phyloP scores from a whole-genome alignment of 1,140 invertebrate genomes.

The Cydia amplana region DNA sequence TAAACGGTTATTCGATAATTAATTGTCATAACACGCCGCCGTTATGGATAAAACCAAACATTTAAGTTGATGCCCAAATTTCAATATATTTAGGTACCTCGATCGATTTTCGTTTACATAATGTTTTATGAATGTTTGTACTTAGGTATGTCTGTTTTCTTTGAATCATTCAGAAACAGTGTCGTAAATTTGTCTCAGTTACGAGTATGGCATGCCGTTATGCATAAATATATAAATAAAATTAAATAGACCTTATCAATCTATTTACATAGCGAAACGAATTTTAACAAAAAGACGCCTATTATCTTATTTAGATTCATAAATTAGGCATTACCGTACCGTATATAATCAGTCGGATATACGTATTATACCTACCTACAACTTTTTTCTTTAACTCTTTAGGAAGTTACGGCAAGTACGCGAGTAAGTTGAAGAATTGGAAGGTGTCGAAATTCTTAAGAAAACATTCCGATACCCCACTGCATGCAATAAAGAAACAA shows the following conservation, averaged over 20 bases:
- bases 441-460: slow-evolving; percentile 83
- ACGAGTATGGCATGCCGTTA: not conserved
- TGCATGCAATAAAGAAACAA: slow-evolving; percentile 70
- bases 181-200: too few relatives aligned
- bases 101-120: not conserved
- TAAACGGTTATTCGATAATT: slow-evolving; percentile 51
- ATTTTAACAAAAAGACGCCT: too few relatives aligned
- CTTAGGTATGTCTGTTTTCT: not conserved
- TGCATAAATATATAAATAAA: too few relatives aligned
- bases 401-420: slow-evolving; percentile 81
- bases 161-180: not conserved
- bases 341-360: too few relatives aligned
- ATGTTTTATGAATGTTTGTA: not conserved
- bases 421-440: slow-evolving; percentile 82
- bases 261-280: too few relatives aligned
- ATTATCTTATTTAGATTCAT: too few relatives aligned
- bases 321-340: too few relatives aligned
- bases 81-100: not conserved
- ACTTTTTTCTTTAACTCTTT: slow-evolving; percentile 37
- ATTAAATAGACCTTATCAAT: too few relatives aligned
- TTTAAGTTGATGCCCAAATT: not conserved
- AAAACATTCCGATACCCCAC: slow-evolving; percentile 78
- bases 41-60: not conserved
- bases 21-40: slow-evolving; percentile 37
- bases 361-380: too few relatives aligned